A percentile compares a stretch with the other conserved stretches of the same genome.
These are phyloP conservation scores for Bombus breviceps DNA, from an alignment of 1,140 invertebrate species.

Conservation along the genomic window DNA sequence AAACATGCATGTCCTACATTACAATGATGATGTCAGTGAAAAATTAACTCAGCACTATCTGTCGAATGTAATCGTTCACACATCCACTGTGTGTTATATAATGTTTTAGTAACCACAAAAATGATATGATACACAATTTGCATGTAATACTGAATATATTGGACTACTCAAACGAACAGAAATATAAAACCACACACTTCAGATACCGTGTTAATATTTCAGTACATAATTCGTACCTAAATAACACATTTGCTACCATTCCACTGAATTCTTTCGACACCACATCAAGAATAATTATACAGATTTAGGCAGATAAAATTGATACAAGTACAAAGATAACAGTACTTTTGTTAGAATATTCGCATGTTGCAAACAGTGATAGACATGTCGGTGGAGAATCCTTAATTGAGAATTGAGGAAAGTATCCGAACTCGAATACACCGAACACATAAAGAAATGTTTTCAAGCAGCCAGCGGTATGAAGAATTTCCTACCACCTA, in stretches of 20 bases:
- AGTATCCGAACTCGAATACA: too few species aligned
- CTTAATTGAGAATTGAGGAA: not conserved
- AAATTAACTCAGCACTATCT: not conserved
- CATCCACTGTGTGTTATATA: too few species aligned
- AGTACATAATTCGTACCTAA: not conserved
- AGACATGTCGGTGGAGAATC: fast-evolving
- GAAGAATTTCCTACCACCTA: too few species aligned
- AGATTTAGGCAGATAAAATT: not conserved
- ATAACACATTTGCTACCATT: not conserved
- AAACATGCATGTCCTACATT: not conserved
- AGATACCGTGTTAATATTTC: not conserved
- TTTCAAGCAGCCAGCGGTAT: too few species aligned
- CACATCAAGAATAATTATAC: not conserved
- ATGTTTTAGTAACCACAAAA: not conserved
- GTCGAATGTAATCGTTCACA: not conserved
- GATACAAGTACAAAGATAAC: not conserved
- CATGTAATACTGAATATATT: not conserved
- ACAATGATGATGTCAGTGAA: not conserved
- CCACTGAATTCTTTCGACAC: not conserved
- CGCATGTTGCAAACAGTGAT: too few species aligned
- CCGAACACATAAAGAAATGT: too few species aligned
- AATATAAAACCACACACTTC: not conserved
- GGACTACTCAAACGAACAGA: not conserved
- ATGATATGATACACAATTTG: not conserved
- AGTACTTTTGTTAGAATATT: too few species aligned